Evolutionary conservation across 35 echinoderm and acorn worm genomes (phyloP).

Genomic region (Strongylocentrotus purpuratus): DNA sequence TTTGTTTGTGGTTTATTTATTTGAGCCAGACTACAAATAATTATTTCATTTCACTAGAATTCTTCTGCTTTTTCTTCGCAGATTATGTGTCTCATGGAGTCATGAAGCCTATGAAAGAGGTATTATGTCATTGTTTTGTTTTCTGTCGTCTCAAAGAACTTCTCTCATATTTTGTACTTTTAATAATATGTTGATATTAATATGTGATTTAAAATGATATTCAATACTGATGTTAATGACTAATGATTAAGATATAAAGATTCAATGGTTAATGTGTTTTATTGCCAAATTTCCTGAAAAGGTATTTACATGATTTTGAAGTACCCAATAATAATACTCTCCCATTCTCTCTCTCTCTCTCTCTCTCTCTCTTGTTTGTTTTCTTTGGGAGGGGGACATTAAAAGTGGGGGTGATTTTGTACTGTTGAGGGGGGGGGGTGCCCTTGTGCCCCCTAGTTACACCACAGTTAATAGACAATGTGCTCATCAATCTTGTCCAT

Average conservation of each 20-base stretch:
- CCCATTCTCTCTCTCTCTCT: too few relatives aligned
- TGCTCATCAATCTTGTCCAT: not conserved
- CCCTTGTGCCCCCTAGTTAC: not conserved
- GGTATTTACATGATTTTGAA: not conserved
- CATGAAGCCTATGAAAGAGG: constrained; percentile 39
- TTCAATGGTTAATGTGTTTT: not conserved
- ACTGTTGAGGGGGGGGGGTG: too few relatives aligned
- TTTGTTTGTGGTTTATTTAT: too few relatives aligned
- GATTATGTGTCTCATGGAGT: constrained; percentile 59
- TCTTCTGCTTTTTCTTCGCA: constrained; percentile 25
- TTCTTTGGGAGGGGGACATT: too few relatives aligned
- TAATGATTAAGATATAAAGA: not conserved
- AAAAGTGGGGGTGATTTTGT: too few relatives aligned
- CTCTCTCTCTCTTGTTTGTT: too few relatives aligned
- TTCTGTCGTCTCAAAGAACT: not conserved
- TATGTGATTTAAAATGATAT: too few relatives aligned
- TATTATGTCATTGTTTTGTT: constrained; percentile 20
- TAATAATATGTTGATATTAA: too few relatives aligned
- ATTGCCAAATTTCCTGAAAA: not conserved
- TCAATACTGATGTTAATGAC: too few relatives aligned
- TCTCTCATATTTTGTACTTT: not conserved
- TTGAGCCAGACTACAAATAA: too few relatives aligned
- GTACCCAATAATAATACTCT: not conserved
- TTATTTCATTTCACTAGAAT: not conserved
- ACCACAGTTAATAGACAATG: too few relatives aligned